A percentile compares a stretch with the other conserved stretches of the same genome.
These are phyloP conservation scores for Polietes domitor DNA, from an alignment of 2,888 invertebrate genomes.

Conservation along the genomic window DNA sequence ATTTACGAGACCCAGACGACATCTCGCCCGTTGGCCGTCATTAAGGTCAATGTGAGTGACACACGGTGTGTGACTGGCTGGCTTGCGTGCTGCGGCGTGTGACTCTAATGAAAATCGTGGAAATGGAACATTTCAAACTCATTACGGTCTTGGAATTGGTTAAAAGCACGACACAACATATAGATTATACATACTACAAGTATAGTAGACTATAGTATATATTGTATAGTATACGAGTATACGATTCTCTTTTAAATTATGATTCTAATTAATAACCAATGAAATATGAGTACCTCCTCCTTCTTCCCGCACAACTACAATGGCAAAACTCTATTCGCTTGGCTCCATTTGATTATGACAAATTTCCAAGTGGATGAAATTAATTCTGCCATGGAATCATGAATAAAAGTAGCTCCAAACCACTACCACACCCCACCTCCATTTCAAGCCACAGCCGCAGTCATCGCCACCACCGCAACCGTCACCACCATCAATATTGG, in stretches of 20 bases:
- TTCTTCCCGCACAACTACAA: neutral
- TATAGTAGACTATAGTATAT: too few species aligned
- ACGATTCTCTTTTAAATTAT: neutral
- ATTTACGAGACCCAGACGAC: slow-evolving; percentile 28
- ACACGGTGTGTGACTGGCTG: neutral
- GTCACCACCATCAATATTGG: too few species aligned
- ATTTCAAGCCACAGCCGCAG: too few species aligned
- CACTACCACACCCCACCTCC: too few species aligned
- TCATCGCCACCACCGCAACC: neutral
- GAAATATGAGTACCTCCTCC: neutral
- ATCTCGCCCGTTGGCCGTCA: slow-evolving; percentile 2
- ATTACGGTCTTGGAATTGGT: slow-evolving; percentile 1
- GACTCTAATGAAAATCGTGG: neutral
- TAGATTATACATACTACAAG: too few species aligned
- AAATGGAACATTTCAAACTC: slow-evolving; percentile 19
- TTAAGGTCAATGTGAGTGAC: slow-evolving; percentile 47
- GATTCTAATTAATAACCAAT: slow-evolving; percentile 18
- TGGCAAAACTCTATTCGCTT: neutral
- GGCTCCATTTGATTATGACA: slow-evolving; percentile 15
- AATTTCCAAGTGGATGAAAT: neutral
- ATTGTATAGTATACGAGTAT: neutral
- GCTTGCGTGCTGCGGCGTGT: neutral
- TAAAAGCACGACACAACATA: slow-evolving; percentile 28
- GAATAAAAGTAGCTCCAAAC: too few species aligned
- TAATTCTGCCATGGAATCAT: neutral